Evolutionary conservation across 2,113 vertebrate species (phyloP).

Genomic region (Oxyruncus cristatus): DNA sequence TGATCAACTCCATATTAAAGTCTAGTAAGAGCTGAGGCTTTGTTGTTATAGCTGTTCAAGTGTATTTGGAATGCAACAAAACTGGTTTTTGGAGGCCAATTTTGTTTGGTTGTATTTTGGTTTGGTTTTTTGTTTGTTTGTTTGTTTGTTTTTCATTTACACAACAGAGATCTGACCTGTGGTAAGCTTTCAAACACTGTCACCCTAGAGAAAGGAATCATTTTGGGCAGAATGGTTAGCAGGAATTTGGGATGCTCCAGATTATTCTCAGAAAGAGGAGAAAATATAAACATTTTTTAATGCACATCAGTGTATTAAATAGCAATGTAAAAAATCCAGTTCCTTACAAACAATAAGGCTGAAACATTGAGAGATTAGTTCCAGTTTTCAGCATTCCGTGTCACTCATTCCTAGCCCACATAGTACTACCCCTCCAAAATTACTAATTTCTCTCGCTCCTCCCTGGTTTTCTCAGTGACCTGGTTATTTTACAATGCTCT

Average conservation of each 20-base stretch:
- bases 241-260: background rate
- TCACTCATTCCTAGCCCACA: background rate
- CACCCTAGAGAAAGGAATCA: background rate
- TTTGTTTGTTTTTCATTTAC: background rate
- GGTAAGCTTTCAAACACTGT: background rate
- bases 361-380: background rate
- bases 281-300: background rate
- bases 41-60: background rate
- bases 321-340: background rate
- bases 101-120: background rate
- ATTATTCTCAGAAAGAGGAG: background rate
- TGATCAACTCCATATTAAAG: background rate
- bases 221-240: background rate
- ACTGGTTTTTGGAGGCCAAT: background rate
- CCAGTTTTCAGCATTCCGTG: background rate
- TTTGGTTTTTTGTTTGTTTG: background rate
- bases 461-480: background rate
- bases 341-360: background rate
- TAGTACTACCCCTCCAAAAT: background rate
- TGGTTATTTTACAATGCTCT: background rate
- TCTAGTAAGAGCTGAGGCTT: background rate
- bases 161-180: background rate
- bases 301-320: background rate
- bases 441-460: background rate
- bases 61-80: background rate